Conservation (phyloP, 2,113 vertebrate genomes). For the Oryctolagus cuniculus region mOryCun1.1 NC_091453.1:17456501-17457000, state of each 20-base stretch:
- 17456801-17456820: background rate
- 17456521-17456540: background rate
- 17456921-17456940: conserved; percentile 38
- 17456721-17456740: background rate
- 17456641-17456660: background rate
- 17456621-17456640: conserved; percentile 11
- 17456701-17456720: conserved; percentile 3
- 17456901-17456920: background rate
- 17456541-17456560: background rate
- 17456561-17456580: background rate
- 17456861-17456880: background rate
- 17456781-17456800: conserved; percentile 23
- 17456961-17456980: background rate
- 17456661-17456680: background rate
- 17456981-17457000: background rate
- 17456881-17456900: conserved; percentile 20
- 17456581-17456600: conserved; percentile 1
- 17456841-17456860: background rate
- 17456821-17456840: background rate
- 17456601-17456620: background rate
- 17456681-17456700: background rate
- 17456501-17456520: background rate
- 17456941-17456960: background rate
- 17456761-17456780: background rate
- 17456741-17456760: conserved; percentile 5